Evolutionary conservation across 2,113 vertebrate genomes (phyloP).

Genomic region (Clupea harengus): DNA sequence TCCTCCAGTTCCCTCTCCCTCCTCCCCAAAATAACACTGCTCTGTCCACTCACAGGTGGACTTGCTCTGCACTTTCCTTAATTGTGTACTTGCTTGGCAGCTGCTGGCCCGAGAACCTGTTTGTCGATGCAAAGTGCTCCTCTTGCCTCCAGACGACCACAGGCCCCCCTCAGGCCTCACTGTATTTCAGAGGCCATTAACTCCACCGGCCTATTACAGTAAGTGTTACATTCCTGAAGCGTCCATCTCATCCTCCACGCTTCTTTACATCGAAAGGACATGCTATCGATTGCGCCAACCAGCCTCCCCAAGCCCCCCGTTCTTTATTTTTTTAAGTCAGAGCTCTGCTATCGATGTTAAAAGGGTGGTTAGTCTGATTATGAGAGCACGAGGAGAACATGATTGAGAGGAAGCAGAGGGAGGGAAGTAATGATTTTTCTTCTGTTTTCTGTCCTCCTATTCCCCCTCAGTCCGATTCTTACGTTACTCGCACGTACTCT

Average conservation of each 20-base stretch:
- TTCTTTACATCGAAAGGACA: background rate
- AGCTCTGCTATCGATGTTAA: background rate
- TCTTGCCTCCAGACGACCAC: background rate
- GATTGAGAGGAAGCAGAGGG: background rate
- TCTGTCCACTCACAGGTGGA: background rate
- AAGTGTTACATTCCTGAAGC: slow-evolving; percentile 6
- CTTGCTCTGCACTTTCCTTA: background rate
- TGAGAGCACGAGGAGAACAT: background rate
- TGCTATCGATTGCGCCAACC: background rate
- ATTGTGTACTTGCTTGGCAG: background rate
- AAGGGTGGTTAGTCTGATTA: background rate
- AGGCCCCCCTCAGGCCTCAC: background rate
- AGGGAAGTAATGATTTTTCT: background rate
- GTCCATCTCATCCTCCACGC: background rate
- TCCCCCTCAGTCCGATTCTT: background rate
- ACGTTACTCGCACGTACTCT: background rate
- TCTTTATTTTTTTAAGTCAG: background rate
- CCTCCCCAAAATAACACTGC: background rate
- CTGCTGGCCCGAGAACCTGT: background rate
- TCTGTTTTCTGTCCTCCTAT: background rate
- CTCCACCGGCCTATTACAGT: background rate
- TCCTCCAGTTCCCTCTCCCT: background rate
- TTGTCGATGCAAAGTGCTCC: background rate
- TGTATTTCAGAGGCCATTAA: slow-evolving; percentile 1
- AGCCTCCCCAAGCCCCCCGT: background rate